Percentiles rank a stretch among this genome's conserved stretches.
Conservation (phyloP, 2,797 vertebrate species). For the Microchirus variegatus region DNA sequence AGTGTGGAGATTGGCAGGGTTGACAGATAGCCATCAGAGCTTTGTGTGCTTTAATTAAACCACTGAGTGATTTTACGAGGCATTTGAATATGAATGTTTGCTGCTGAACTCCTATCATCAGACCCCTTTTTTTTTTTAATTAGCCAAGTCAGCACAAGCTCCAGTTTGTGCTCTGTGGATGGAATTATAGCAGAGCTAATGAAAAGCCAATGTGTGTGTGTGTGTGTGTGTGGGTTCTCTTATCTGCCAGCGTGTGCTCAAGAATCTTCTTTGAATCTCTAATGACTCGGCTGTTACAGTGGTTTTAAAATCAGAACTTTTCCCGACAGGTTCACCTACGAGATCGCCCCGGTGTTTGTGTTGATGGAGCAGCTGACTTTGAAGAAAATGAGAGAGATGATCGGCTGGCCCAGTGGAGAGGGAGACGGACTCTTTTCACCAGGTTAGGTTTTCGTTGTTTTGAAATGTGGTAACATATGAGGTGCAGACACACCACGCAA, state of each 20-base stretch:
- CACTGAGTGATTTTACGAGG: conserved; percentile 57
- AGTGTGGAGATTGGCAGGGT: conserved; percentile 49
- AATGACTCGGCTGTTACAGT: background rate
- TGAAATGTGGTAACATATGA: too few species aligned
- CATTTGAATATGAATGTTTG: conserved; percentile 81
- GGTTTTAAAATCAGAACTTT: background rate
- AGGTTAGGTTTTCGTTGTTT: conserved; percentile 75
- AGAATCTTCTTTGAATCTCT: conserved; percentile 13
- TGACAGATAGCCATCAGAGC: conserved; percentile 83
- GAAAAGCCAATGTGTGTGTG: conserved; percentile 30
- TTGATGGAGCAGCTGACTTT: conserved; percentile 99
- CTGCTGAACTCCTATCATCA: conserved; percentile 72
- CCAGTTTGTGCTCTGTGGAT: conserved; percentile 44
- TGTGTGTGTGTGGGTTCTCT: conserved; percentile 13
- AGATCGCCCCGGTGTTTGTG: conserved; percentile 98
- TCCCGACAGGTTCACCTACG: conserved; percentile 94
- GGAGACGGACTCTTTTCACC: conserved; percentile 98
- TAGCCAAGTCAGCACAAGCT: conserved; percentile 67
- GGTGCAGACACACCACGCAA: too few species aligned
- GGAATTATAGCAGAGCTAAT: conserved; percentile 55
- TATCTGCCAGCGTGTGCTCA: conserved; percentile 21
- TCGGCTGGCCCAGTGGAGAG: conserved; percentile 94
- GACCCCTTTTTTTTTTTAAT: conserved; percentile 75
- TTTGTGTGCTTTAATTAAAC: conserved; percentile 82
- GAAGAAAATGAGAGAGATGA: conserved; percentile 98